Conservation (phyloP, 2,888 invertebrate species). For the Drosophila vallismaia region DNA sequence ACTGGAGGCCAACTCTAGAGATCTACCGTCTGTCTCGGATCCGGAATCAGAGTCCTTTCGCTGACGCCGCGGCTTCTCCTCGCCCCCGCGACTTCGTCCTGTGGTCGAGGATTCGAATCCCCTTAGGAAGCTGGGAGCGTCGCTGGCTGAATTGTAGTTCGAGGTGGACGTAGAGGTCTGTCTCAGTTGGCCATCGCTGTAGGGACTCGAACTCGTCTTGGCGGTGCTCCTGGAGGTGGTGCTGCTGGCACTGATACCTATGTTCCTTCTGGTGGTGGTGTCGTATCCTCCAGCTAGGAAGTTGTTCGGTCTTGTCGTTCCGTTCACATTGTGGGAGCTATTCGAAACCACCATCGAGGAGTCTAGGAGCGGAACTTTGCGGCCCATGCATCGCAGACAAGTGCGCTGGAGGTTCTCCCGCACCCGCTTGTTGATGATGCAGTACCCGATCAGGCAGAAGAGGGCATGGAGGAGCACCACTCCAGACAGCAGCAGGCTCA, state of each 20-base stretch:
- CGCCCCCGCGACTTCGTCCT: constrained; percentile 64
- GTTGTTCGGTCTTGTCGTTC: constrained; percentile 76
- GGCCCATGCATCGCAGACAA: constrained; percentile 90
- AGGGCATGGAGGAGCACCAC: constrained; percentile 91
- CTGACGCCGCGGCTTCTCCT: constrained; percentile 81
- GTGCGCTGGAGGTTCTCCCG: constrained; percentile 87
- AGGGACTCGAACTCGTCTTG: constrained; percentile 96
- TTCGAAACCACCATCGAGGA: constrained; percentile 90
- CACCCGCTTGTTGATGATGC: constrained; percentile 93
- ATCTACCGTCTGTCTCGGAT: constrained; percentile 91
- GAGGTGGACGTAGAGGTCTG: constrained; percentile 94
- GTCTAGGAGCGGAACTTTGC: constrained; percentile 91
- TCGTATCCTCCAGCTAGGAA: constrained; percentile 84
- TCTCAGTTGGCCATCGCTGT: constrained; percentile 92
- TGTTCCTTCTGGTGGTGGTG: constrained; percentile 87
- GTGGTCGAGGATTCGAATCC: constrained; percentile 84
- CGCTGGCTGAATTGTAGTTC: constrained; percentile 92
- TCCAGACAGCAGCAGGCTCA: constrained; percentile 91
- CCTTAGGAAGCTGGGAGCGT: constrained; percentile 89
- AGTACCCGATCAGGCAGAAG: constrained; percentile 93
- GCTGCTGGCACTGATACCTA: constrained; percentile 97
- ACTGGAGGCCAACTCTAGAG: constrained; percentile 96
- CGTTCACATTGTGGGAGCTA: constrained; percentile 90
- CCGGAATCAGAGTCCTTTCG: constrained; percentile 91
- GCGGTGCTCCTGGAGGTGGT: constrained; percentile 97